These are phyloP conservation scores for Prietella phreatophila DNA, from an alignment of 2,113 vertebrate species.

Conservation along the genomic window DNA sequence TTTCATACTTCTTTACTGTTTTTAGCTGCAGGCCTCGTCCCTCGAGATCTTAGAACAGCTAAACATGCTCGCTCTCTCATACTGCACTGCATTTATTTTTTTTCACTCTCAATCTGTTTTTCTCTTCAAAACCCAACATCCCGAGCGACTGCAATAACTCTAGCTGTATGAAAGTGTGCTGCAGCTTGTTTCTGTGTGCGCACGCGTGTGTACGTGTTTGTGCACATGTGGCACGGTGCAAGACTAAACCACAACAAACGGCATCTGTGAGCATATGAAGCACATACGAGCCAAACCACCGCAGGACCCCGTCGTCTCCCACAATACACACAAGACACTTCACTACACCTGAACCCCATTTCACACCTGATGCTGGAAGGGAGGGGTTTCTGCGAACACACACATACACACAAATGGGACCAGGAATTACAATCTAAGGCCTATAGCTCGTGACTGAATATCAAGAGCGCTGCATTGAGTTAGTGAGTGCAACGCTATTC, in stretches of 20 bases:
- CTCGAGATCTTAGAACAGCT: conserved; percentile 22
- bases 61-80: conserved; percentile 11
- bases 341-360: conserved; percentile 69
- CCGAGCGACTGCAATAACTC: conserved; percentile 44
- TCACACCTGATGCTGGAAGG: conserved; percentile 70
- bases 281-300: conserved; percentile 56
- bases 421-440: conserved; percentile 32
- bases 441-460: conserved; percentile 17
- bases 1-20: conserved; percentile 5
- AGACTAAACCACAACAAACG: conserved; percentile 64
- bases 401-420: conserved; percentile 44
- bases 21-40: conserved; percentile 3
- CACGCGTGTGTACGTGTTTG: conserved; percentile 51
- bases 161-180: conserved; percentile 35
- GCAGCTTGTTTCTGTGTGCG: conserved; percentile 42
- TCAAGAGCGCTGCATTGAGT: neutral
- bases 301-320: conserved; percentile 25
- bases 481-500: conserved; percentile 46
- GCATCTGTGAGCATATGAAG: conserved; percentile 49
- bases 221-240: conserved; percentile 51
- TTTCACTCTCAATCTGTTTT: conserved; percentile 46
- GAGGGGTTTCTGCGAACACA: conserved; percentile 35
- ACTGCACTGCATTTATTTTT: conserved; percentile 11
- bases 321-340: conserved; percentile 24
- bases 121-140: conserved; percentile 54